Evolutionary conservation across 2,888 invertebrate species (phyloP).

Genomic region (Apodemia duryi): DNA sequence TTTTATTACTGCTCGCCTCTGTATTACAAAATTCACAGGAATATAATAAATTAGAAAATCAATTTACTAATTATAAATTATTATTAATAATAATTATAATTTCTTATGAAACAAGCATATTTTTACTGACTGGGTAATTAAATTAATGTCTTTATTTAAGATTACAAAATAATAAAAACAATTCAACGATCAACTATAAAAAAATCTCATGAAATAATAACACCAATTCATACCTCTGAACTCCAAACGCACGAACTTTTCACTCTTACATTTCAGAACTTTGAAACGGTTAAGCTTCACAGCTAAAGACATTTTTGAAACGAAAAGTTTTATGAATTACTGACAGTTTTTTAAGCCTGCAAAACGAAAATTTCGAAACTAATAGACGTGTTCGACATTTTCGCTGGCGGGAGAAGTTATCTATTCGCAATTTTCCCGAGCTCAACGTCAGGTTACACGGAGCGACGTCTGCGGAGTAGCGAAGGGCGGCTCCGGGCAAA

Average conservation of each 20-base stretch:
- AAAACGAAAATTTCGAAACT: slow-evolving; percentile 1
- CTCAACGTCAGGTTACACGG: neutral
- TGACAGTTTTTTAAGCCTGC: neutral
- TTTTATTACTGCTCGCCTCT: no score
- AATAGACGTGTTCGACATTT: slow-evolving; percentile 4
- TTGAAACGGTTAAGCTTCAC: slow-evolving; percentile 84
- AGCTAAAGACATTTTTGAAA: slow-evolving; percentile 81
- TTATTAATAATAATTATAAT: no score
- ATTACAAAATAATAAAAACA: no score
- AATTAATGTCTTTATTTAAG: no score
- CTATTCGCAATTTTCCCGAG: neutral
- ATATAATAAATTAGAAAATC: no score
- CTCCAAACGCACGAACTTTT: slow-evolving; percentile 83
- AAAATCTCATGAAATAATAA: neutral
- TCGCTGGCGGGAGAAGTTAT: slow-evolving; percentile 5
- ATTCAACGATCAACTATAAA: neutral
- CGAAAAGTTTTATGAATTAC: neutral
- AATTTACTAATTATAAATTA: no score
- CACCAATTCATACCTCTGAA: slow-evolving; percentile 85
- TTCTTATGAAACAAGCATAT: no score
- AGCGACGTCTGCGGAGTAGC: neutral
- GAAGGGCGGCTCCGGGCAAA: slow-evolving; percentile 16
- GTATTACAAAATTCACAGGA: no score
- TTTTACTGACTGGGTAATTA: no score
- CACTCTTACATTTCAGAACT: slow-evolving; percentile 83